Evolutionary conservation across 2,113 vertebrate genomes (phyloP).

Genomic region (Tylochromis polylepis): DNA sequence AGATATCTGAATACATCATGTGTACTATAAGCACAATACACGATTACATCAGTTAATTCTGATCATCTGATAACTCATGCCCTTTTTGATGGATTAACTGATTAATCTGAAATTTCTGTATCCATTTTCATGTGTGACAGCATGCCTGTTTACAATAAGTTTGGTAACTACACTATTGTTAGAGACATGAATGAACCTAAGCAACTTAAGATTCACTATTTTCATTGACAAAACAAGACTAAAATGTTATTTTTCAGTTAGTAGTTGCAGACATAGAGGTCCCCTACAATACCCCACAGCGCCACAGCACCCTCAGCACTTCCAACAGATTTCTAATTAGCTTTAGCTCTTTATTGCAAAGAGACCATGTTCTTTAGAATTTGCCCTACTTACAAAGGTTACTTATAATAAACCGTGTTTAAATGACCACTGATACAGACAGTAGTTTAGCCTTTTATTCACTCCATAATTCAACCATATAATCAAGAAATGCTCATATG

Average conservation of each 20-base stretch:
- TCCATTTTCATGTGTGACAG: neutral
- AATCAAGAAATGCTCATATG: neutral
- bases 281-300: neutral
- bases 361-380: neutral
- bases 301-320: neutral
- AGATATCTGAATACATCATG: neutral
- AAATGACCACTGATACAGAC: neutral
- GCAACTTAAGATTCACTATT: neutral
- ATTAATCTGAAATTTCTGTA: neutral
- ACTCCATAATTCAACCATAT: neutral
- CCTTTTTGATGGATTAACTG: neutral
- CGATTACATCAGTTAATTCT: fast-evolving
- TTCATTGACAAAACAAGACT: neutral
- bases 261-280: neutral
- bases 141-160: neutral
- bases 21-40: neutral
- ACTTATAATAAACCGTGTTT: neutral
- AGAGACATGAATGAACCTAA: neutral
- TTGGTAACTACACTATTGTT: neutral
- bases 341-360: neutral
- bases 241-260: neutral
- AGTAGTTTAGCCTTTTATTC: neutral
- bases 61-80: neutral
- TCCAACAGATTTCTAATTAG: neutral
- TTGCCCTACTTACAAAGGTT: neutral